These are phyloP conservation scores for Noctua fimbriata DNA, from an alignment of 2,888 invertebrate genomes.

Conservation along the genomic window DNA sequence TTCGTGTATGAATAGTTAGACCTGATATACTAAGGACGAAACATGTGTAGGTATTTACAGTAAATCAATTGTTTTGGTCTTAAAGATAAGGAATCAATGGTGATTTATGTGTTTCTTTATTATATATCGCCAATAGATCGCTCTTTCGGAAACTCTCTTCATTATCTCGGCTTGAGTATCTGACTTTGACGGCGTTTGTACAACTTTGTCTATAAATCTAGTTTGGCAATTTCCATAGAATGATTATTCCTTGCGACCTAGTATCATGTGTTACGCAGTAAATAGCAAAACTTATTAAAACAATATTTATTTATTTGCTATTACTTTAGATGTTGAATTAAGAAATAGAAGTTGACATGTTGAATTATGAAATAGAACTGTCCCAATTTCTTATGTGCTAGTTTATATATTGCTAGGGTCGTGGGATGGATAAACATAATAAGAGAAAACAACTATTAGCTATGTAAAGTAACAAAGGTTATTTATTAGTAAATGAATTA, in stretches of 20 bases:
- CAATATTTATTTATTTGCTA: background rate
- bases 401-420: background rate
- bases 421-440: background rate
- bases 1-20: too few species aligned
- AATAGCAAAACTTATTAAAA: too few species aligned
- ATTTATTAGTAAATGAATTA: background rate
- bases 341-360: background rate
- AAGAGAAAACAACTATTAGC: background rate
- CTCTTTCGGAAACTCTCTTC: constrained; percentile 47
- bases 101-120: constrained; percentile 68
- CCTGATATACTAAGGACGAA: too few species aligned
- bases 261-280: constrained; percentile 13
- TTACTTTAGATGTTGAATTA: background rate
- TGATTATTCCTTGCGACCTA: constrained; percentile 58
- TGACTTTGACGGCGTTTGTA: constrained; percentile 45
- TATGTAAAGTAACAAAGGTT: background rate
- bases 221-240: constrained; percentile 58
- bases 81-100: constrained; percentile 62
- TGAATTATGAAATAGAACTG: too few species aligned
- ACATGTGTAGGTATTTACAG: constrained; percentile 35
- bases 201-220: constrained; percentile 58
- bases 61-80: constrained; percentile 54
- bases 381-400: too few species aligned
- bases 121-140: constrained; percentile 57
- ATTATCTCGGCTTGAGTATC: constrained; percentile 54